A percentile compares a stretch with the other conserved stretches of the same genome.
These are phyloP conservation scores for Drosophila pseudotalamancana DNA, from an alignment of 2,888 invertebrate genomes.

Conservation along the genomic window DNA sequence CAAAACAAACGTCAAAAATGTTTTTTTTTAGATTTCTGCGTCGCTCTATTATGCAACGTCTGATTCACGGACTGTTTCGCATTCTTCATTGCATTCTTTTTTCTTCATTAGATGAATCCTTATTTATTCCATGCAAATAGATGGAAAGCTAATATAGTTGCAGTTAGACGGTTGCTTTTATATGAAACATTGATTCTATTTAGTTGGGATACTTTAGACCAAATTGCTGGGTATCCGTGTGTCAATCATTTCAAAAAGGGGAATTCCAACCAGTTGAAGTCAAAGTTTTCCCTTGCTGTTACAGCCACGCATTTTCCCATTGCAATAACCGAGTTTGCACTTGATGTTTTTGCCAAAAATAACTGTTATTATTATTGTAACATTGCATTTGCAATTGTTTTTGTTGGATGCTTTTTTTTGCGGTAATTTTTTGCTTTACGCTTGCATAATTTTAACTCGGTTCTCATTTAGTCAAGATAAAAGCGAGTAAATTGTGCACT, in stretches of 20 bases:
- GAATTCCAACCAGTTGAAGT: background rate
- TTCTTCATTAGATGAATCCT: too few relatives aligned
- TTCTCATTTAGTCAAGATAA: constrained; percentile 2
- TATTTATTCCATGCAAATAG: too few relatives aligned
- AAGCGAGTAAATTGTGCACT: background rate
- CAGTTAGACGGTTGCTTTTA: too few relatives aligned
- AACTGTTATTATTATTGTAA: constrained; percentile 44
- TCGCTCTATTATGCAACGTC: too few relatives aligned
- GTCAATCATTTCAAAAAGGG: background rate
- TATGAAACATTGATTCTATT: too few relatives aligned
- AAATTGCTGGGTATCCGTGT: background rate
- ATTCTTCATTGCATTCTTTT: too few relatives aligned
- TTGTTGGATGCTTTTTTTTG: background rate
- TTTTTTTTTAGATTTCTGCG: constrained; percentile 44
- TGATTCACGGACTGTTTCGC: too few relatives aligned
- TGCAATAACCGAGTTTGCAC: constrained; percentile 18
- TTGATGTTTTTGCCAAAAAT: constrained; percentile 29
- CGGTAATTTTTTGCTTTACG: constrained; percentile 5
- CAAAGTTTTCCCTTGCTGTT: constrained; percentile 26
- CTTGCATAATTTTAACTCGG: constrained; percentile 11
- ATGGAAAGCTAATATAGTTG: too few relatives aligned
- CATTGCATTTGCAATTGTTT: constrained; percentile 29
- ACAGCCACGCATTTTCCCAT: constrained; percentile 41
- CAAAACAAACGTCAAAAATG: too few relatives aligned
- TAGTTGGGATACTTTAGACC: background rate